A percentile compares a stretch with the other conserved stretches of the same genome.
Evolutionary conservation across 2,888 invertebrate species (phyloP).

Genomic region (Ectemnius lituratus): DNA sequence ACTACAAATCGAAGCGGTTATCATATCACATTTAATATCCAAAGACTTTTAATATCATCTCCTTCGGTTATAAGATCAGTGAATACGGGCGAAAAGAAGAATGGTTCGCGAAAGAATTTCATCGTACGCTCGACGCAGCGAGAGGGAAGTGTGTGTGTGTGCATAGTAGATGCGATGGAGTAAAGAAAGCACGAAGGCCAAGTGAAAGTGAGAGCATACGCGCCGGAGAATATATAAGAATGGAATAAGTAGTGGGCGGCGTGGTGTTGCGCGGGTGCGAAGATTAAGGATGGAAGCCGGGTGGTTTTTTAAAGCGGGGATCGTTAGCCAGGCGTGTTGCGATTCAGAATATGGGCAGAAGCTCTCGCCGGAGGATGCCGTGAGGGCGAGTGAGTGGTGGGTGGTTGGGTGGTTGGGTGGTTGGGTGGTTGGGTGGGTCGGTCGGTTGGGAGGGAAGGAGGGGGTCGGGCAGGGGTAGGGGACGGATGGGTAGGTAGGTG

Average conservation of each 20-base stretch:
- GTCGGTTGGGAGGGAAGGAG: constrained; percentile 14
- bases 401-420: constrained; percentile 24
- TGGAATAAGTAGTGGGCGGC: constrained; percentile 24
- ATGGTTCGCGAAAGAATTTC: not conserved
- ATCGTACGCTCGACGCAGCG: not conserved
- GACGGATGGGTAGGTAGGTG: constrained; percentile 63
- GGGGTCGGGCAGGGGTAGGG: constrained; percentile 46
- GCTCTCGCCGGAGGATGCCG: constrained; percentile 49
- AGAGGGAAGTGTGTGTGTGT: not conserved
- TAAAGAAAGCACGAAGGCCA: constrained; percentile 34
- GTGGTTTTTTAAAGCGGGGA: constrained; percentile 53
- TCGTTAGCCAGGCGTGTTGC: constrained; percentile 69
- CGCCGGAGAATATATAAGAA: constrained; percentile 21
- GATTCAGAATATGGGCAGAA: constrained; percentile 67
- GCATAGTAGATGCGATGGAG: not conserved
- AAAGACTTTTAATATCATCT: not conserved
- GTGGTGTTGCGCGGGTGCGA: not conserved
- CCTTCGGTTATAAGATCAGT: too few species aligned
- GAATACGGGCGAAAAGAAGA: not conserved
- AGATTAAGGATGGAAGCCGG: constrained; percentile 25
- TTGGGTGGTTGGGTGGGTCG: constrained; percentile 19
- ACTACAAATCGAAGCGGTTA: too few species aligned
- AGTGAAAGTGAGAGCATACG: constrained; percentile 34
- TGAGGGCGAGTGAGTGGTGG: constrained; percentile 55
- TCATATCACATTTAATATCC: too few species aligned